Percentiles rank a stretch among this genome's conserved stretches.
Evolutionary conservation across 37 sponge, comb jelly and placozoan genomes (phyloP).

Genomic region (Geodia barretti): DNA sequence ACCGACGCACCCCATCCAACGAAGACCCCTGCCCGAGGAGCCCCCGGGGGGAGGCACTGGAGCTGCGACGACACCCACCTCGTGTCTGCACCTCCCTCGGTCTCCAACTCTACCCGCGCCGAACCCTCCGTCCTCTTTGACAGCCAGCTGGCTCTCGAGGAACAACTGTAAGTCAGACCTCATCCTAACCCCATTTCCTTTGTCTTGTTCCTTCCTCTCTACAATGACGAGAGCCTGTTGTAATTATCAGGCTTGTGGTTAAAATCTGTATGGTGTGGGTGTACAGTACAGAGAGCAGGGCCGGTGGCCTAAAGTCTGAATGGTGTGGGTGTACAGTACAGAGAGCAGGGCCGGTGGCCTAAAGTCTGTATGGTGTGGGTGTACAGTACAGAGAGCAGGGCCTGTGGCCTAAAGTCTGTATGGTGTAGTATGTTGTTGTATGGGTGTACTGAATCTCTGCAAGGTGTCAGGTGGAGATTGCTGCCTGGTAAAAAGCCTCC

Average conservation of each 20-base stretch:
- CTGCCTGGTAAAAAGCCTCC: not conserved
- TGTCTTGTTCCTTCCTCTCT: not conserved
- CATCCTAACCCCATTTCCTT: not conserved
- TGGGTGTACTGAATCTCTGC: too few species aligned
- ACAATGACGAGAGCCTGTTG: not conserved
- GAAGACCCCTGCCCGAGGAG: not conserved
- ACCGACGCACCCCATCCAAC: not conserved
- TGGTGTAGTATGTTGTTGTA: too few species aligned
- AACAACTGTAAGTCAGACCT: slow-evolving; percentile 69
- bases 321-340: not conserved
- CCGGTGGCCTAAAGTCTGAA: not conserved
- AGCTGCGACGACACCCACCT: slow-evolving; percentile 12
- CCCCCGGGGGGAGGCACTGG: not conserved
- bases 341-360: not conserved
- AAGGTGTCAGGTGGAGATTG: too few species aligned
- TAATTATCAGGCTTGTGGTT: not conserved
- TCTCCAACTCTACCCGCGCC: not conserved
- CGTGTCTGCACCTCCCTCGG: too few species aligned
- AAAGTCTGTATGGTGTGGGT: not conserved
- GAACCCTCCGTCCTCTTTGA: slow-evolving; percentile 8
- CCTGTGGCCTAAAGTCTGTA: not conserved
- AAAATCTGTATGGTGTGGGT: not conserved
- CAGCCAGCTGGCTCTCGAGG: slow-evolving; percentile 28
- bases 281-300: not conserved
- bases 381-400: not conserved